These are phyloP conservation scores for Hemiscyllium ocellatum DNA, from an alignment of 2,113 vertebrate genomes.

Conservation along the genomic window DNA sequence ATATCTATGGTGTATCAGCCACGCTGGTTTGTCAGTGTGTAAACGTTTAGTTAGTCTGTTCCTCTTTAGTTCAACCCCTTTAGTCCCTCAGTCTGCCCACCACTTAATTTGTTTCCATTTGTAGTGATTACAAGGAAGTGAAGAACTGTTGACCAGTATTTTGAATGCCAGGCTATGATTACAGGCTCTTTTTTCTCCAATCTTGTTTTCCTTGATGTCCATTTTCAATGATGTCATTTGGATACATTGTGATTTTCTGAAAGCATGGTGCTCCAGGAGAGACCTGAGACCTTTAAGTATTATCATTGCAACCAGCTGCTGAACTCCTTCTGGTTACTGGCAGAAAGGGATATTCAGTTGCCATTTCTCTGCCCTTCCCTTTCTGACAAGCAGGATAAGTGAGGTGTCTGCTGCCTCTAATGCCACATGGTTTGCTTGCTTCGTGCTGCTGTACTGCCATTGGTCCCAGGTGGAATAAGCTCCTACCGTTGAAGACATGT, in stretches of 20 bases:
- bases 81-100: neutral
- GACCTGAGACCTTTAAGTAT: neutral
- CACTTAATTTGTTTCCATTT: slow-evolving; percentile 18
- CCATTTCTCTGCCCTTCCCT: neutral
- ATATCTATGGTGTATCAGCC: neutral
- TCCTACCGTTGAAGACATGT: neutral
- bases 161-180: neutral
- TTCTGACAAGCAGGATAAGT: neutral
- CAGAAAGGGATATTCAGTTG: neutral
- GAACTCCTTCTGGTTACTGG: neutral
- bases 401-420: neutral
- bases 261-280: too few relatives aligned
- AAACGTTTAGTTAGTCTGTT: neutral
- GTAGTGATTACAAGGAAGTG: neutral
- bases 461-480: neutral
- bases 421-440: neutral
- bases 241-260: neutral
- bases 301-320: neutral
- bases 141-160: neutral
- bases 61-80: neutral
- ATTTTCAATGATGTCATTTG: neutral
- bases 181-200: neutral
- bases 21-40: neutral
- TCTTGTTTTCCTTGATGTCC: neutral
- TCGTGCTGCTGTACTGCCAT: neutral